These are phyloP conservation scores for Pipistrellus kuhlii DNA, from an alignment of 2,797 vertebrate species.

Conservation along the genomic window DNA sequence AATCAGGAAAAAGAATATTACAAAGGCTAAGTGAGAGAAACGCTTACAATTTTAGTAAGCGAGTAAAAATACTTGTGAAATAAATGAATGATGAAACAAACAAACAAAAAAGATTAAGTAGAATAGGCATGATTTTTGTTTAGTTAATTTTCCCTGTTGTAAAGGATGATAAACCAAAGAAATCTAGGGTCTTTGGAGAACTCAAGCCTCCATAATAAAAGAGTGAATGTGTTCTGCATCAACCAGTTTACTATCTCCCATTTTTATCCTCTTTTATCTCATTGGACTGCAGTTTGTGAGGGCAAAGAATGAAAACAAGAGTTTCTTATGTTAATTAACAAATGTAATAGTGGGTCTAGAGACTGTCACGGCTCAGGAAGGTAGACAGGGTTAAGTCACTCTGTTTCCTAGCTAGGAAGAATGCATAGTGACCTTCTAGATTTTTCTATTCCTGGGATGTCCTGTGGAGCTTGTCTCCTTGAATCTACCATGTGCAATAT, in stretches of 20 bases:
- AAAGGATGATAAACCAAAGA: neutral
- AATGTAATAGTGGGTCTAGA: neutral
- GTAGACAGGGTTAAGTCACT: neutral
- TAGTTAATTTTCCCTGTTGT: neutral
- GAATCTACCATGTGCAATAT: neutral
- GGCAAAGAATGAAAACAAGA: neutral
- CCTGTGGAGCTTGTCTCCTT: neutral
- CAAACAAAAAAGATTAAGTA: neutral
- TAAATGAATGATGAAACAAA: neutral
- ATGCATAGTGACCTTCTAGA: neutral
- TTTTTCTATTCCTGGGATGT: neutral
- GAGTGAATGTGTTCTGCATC: neutral
- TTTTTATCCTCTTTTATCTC: neutral
- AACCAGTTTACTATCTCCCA: neutral
- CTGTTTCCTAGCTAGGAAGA: neutral
- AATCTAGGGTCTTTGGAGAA: neutral
- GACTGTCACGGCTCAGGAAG: neutral
- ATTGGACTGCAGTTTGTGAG: neutral
- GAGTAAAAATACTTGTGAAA: neutral
- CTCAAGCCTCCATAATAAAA: neutral
- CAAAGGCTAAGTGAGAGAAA: neutral
- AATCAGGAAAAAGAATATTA: neutral
- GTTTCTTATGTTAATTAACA: neutral
- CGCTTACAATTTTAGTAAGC: neutral
- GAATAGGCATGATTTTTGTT: neutral